These are phyloP conservation scores for Craterocephalus amniculus DNA, from an alignment of 2,797 vertebrate species.

Conservation along the genomic window DNA sequence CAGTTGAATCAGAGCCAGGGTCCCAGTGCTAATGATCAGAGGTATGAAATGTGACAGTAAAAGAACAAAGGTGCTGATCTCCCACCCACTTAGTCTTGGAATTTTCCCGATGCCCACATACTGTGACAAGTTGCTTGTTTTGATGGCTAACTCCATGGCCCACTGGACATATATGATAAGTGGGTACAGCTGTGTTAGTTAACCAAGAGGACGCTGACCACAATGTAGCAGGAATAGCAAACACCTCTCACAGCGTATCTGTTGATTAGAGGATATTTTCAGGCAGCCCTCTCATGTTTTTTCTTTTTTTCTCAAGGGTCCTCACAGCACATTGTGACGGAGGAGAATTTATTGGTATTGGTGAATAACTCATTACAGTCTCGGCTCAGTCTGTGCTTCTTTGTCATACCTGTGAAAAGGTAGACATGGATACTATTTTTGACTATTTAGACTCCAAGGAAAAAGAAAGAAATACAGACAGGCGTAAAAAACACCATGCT, in stretches of 20 bases:
- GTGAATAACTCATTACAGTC: slow-evolving; percentile 52
- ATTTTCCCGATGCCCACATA: slow-evolving; percentile 62
- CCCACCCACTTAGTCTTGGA: slow-evolving; percentile 50
- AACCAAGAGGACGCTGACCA: slow-evolving; percentile 58
- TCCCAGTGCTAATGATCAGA: slow-evolving; percentile 58
- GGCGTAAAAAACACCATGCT: background rate
- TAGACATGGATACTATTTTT: slow-evolving; percentile 13
- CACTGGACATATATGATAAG: slow-evolving; percentile 61
- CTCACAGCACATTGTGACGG: slow-evolving; percentile 39
- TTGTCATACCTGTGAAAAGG: slow-evolving; percentile 18
- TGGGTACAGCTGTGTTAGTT: slow-evolving; percentile 70
- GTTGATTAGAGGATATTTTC: slow-evolving; percentile 67
- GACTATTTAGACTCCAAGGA: background rate
- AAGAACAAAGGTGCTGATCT: slow-evolving; percentile 62
- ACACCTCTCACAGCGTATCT: slow-evolving; percentile 45
- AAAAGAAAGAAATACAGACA: background rate
- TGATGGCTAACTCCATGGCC: slow-evolving; percentile 68
- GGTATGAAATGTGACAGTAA: slow-evolving; percentile 59
- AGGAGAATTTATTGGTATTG: slow-evolving; percentile 44
- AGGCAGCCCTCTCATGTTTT: slow-evolving; percentile 30
- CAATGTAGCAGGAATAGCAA: slow-evolving; percentile 67
- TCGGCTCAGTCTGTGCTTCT: slow-evolving; percentile 10
- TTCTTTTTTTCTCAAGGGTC: slow-evolving; percentile 44
- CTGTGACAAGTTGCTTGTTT: slow-evolving; percentile 66
- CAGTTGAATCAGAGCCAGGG: slow-evolving; percentile 28